A percentile compares a stretch with the other conserved stretches of the same genome.
phyloP scores from a whole-genome alignment of 2,113 vertebrate genomes.

The Malurus melanocephalus region DNA sequence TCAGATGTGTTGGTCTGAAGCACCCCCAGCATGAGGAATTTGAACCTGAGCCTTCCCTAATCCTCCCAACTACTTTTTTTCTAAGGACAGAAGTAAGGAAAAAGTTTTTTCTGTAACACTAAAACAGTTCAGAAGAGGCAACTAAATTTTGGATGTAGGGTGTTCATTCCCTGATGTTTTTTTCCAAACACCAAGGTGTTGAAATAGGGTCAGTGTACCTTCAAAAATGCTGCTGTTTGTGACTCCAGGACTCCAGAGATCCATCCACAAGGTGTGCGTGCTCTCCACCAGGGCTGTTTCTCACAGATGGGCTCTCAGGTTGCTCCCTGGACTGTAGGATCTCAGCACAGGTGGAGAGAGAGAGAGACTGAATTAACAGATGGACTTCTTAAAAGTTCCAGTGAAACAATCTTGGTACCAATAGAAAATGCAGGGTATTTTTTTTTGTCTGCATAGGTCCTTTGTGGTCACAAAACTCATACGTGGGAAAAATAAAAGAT shows the following conservation, averaged over 20 bases:
- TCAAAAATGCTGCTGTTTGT: neutral
- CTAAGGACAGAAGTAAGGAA: too few relatives aligned
- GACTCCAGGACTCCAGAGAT: neutral
- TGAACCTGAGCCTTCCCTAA: neutral
- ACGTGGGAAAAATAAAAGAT: too few relatives aligned
- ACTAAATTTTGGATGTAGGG: neutral
- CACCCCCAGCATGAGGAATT: neutral
- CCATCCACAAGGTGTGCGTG: neutral
- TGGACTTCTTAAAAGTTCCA: neutral
- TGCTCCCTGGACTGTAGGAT: neutral
- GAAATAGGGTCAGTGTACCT: neutral
- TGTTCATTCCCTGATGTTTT: accelerated
- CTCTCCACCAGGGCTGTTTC: neutral
- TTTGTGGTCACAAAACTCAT: neutral
- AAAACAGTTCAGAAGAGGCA: neutral
- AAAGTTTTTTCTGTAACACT: neutral
- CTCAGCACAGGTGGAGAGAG: neutral
- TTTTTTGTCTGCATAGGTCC: neutral
- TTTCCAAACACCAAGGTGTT: neutral
- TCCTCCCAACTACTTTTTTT: neutral
- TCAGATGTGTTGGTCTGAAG: neutral
- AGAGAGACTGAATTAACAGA: neutral
- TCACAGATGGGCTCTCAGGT: neutral
- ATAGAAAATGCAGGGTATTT: neutral
- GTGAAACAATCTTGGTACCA: neutral